Base-by-base conservation (phyloP, 2,797 vertebrate species). In the Helostoma temminkii region DNA sequence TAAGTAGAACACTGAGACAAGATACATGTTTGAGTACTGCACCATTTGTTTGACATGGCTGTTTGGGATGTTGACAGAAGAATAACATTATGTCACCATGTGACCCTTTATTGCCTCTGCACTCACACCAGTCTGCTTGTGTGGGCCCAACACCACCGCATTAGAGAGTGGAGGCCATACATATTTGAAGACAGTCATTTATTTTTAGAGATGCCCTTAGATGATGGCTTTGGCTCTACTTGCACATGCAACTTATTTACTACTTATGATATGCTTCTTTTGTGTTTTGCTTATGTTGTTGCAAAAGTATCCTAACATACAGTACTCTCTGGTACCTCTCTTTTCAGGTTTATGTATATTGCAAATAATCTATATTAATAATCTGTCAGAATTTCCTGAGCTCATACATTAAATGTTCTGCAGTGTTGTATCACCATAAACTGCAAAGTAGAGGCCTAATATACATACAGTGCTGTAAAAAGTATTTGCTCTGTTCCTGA, bases 171-270 rank as follows among this genome's bases (percentile, higher is more conserved):
- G 66, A 72, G 61, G 57, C 56, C 76, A 65, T 88, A 61, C 76
- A 83, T 90, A 75, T 90, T 80, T 85, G 53, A 85, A 78, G 70
- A 69, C 36, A 46, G 66, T 12, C 2, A 42, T 86, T 86, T 91
- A 89, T 90, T 88, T 90, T 86, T 87, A 82, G 86, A 78, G 55
- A 55, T 73, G 63, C 28, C 71, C 34, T 77, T 65, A 61, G 71
- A 77, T 50, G 22, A 32, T 48, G 52, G 32, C 65, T 26, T 49
- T 12, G 22, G 9, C 28, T 52, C 74, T 32, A 28, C 16, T 3
- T 55, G 42, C 61, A 61, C n/a, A 14, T 81, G 78, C 34, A 36
- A 48, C 61, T 80, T 81, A 66, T 83, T 83, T 75, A 80, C 64
- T 46, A 18, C 39, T 76, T 25, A 34, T 59, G 9, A 0, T 26